Evolutionary conservation across 2,888 invertebrate genomes (phyloP).

Genomic region (Lochmaea capreae): DNA sequence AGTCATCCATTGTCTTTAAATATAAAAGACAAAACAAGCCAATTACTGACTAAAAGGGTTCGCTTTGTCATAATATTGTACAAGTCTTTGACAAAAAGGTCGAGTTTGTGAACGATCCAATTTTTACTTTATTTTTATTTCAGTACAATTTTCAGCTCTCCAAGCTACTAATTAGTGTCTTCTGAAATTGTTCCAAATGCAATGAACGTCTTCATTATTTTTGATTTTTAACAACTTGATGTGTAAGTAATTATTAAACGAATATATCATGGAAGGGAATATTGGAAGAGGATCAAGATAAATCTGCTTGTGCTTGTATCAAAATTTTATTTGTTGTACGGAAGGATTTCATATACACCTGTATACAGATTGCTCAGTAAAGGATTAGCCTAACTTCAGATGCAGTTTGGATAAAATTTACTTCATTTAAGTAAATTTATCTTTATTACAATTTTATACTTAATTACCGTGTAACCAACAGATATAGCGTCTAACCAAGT

Average conservation of each 20-base stretch:
- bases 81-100: neutral
- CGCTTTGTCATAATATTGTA: neutral
- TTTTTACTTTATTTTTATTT: neutral
- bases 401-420: too few relatives aligned
- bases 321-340: neutral
- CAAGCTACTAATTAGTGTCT: neutral
- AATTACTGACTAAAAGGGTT: neutral
- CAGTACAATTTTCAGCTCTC: neutral
- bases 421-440: too few relatives aligned
- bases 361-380: too few relatives aligned
- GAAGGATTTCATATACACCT: neutral
- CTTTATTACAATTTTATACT: too few relatives aligned
- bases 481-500: too few relatives aligned
- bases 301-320: neutral
- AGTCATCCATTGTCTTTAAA: neutral
- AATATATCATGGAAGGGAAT: neutral
- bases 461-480: too few relatives aligned
- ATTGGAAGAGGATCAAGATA: neutral
- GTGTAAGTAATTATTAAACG: neutral
- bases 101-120: neutral
- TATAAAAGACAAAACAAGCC: slow-evolving; percentile 7
- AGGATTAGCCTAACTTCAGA: too few relatives aligned
- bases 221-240: neutral
- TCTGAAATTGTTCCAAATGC: neutral
- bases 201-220: neutral